A percentile compares a stretch with the other conserved stretches of the same genome.
Conservation (phyloP, 1,140 invertebrate species). For the Ephestia elutella region DNA sequence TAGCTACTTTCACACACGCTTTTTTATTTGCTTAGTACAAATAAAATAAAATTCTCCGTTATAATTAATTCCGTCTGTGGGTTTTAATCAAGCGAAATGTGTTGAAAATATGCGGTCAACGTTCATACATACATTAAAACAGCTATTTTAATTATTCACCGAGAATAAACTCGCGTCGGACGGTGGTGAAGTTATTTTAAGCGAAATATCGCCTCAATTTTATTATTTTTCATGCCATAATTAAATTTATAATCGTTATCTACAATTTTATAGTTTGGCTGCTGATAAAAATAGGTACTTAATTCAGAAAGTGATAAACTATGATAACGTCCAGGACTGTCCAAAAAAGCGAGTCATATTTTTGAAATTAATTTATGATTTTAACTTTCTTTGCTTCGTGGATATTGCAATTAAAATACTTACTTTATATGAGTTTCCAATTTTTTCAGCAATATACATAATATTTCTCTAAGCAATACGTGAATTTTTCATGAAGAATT, state of each 20-base stretch:
- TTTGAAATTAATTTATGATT: too few species aligned
- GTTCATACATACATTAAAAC: slow-evolving; percentile 39
- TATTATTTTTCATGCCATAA: background rate
- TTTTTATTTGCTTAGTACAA: too few species aligned
- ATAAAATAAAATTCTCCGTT: background rate
- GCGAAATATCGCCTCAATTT: background rate
- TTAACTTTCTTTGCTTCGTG: too few species aligned
- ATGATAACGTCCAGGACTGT: too few species aligned
- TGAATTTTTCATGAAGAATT: background rate
- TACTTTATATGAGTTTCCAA: too few species aligned
- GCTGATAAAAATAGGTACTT: too few species aligned
- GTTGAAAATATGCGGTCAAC: slow-evolving; percentile 49
- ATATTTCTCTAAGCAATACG: too few species aligned
- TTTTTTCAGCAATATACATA: background rate
- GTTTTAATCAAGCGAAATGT: slow-evolving; percentile 43
- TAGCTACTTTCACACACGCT: too few species aligned
- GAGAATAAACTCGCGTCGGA: slow-evolving; percentile 22
- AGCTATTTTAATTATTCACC: slow-evolving; percentile 58
- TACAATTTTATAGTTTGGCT: background rate
- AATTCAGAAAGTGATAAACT: background rate
- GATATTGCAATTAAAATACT: too few species aligned
- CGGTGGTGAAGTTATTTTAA: slow-evolving; percentile 3
- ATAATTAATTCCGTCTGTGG: slow-evolving; percentile 28
- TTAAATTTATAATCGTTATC: background rate
- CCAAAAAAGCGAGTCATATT: too few species aligned